A percentile compares a stretch with the other conserved stretches of the same genome.
phyloP scores from a whole-genome alignment of 2,888 invertebrate species.

The Caenorhabditis zanzibari region DNA sequence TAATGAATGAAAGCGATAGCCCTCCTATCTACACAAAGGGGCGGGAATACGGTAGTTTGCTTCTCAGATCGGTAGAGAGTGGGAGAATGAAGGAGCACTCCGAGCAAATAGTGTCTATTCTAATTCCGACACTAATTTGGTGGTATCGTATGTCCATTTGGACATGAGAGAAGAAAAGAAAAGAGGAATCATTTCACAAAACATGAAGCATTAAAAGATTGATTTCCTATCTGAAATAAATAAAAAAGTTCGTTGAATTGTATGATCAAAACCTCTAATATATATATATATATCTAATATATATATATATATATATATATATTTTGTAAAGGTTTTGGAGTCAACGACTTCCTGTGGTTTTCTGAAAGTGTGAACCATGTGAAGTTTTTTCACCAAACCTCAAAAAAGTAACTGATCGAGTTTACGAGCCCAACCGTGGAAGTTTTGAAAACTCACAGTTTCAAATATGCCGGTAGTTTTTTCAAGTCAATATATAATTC shows the following conservation, averaged over 20 bases:
- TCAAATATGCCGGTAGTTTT: too few relatives aligned
- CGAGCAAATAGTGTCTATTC: constrained; percentile 54
- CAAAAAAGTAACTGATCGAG: too few relatives aligned
- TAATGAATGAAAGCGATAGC: constrained; percentile 58
- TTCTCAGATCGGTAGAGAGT: constrained; percentile 5
- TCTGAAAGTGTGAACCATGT: too few relatives aligned
- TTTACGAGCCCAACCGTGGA: too few relatives aligned
- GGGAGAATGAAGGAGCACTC: not conserved
- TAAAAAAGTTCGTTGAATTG: too few relatives aligned
- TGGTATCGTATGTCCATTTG: constrained; percentile 23
- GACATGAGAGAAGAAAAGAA: not conserved
- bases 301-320: too few relatives aligned
- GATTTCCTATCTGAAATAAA: not conserved
- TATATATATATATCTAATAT: too few relatives aligned
- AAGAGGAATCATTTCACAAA: constrained; percentile 27
- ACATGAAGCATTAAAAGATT: constrained; percentile 2
- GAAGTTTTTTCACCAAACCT: too few relatives aligned
- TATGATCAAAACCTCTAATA: too few relatives aligned
- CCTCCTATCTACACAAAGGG: constrained; percentile 49
- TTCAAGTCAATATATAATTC: too few relatives aligned
- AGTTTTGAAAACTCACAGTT: too few relatives aligned
- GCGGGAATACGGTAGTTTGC: constrained; percentile 63
- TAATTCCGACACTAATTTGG: constrained; percentile 42
- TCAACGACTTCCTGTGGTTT: not conserved
- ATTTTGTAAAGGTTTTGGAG: not conserved